These are phyloP conservation scores for Chironex yamaguchii DNA, from an alignment of 30 jellyfish, hydroid and myxozoan species.

Conservation along the genomic window DNA sequence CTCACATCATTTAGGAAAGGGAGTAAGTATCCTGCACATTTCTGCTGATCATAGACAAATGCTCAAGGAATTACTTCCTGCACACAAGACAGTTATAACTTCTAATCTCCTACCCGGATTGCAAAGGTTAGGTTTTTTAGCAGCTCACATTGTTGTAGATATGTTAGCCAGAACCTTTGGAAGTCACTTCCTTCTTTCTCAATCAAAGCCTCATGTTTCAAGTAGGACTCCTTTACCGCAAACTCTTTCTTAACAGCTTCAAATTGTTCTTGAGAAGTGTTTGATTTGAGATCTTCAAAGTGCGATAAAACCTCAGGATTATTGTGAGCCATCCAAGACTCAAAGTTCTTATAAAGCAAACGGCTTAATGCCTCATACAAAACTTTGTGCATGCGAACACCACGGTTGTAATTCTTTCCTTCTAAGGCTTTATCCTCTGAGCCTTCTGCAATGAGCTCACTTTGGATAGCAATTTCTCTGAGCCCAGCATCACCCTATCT, in stretches of 20 bases:
- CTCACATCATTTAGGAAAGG: constrained; percentile 20
- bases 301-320: neutral
- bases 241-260: constrained; percentile 3
- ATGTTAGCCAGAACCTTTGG: constrained; percentile 40
- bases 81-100: constrained; percentile 28
- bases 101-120: constrained; percentile 52
- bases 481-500: constrained; percentile 65
- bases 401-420: constrained; percentile 64
- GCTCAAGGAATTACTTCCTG: constrained; percentile 21
- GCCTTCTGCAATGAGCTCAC: constrained; percentile 69
- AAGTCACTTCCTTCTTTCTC: neutral
- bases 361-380: constrained; percentile 49
- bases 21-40: constrained; percentile 43
- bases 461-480: constrained; percentile 38
- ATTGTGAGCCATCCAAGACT: neutral
- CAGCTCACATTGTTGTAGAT: constrained; percentile 36
- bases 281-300: neutral
- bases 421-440: constrained; percentile 59
- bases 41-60: constrained; percentile 29
- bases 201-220: constrained; percentile 25
- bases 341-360: constrained; percentile 10
- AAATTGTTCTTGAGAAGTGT: neutral
- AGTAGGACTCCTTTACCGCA: neutral
- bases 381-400: constrained; percentile 54
- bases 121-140: constrained; percentile 1